Percentiles rank a stretch among this genome's conserved stretches.
Evolutionary conservation across 2,113 vertebrate genomes (phyloP).

Genomic region (Serinus canaria): DNA sequence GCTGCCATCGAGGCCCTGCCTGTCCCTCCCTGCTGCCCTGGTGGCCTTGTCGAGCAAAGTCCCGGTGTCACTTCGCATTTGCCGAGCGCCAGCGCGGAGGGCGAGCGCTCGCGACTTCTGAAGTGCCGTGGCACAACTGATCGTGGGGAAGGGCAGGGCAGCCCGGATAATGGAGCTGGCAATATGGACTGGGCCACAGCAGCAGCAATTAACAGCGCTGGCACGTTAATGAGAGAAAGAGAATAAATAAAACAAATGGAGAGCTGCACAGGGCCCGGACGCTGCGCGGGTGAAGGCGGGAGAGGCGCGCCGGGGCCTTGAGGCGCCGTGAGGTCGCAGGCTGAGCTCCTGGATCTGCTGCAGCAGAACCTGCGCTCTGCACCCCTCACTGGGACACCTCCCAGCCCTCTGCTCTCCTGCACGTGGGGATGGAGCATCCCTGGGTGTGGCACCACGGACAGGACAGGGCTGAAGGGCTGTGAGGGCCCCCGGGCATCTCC

Average conservation of each 20-base stretch:
- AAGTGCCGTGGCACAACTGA: constrained; percentile 10
- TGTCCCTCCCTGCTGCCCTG: background rate
- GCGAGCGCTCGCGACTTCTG: background rate
- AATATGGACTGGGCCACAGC: background rate
- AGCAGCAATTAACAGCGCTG: constrained; percentile 20
- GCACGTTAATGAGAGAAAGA: rapidly evolving
- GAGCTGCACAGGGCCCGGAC: background rate
- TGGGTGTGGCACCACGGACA: rapidly evolving
- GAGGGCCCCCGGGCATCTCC: background rate
- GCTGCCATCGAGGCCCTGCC: background rate
- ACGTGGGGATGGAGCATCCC: rapidly evolving
- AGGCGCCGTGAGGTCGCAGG: background rate
- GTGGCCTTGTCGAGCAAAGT: background rate
- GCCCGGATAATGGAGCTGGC: background rate
- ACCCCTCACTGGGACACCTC: background rate
- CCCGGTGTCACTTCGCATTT: background rate
- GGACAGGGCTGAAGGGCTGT: background rate
- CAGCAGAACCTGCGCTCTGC: background rate
- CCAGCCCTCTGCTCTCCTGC: background rate
- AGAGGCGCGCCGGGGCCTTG: background rate
- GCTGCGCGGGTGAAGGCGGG: background rate
- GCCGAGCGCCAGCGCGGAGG: background rate
- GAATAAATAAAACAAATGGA: rapidly evolving
- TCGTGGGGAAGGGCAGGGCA: background rate
- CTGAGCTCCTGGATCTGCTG: background rate